Base-by-base conservation (phyloP, 2,113 vertebrate species). In the Siniperca knerii region DNA sequence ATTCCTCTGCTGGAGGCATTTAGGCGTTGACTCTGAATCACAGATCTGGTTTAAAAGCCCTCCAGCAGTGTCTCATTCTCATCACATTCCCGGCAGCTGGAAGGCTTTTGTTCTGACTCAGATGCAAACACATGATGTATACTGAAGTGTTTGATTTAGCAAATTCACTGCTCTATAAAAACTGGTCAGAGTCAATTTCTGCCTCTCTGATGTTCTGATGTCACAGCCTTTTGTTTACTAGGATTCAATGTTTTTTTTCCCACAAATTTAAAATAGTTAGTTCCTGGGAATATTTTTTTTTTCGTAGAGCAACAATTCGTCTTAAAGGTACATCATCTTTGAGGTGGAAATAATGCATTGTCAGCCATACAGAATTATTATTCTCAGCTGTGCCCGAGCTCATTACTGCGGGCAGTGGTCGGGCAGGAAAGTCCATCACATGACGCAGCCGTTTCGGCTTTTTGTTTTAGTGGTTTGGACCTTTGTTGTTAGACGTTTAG, bases 151-250 rank as follows among this genome's bases (percentile, higher is more conserved):
- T 75, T 75, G 78, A 64, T 40, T 70, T 25, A 20, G 44, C 20
- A 75, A 77, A 72, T 18, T 66, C 69, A 2, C 48, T 15, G 25
- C 46, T 76, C 60, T 10, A 15, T 54, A 20, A 12, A 60, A 76
- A 29, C 29, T 25, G 70, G 11, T 58, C 55, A 55, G 50, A 16
- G 37, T 42, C 40, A n/a, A 7, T 76, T n/a, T 25, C 12, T 7
- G 64, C 9, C 37, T 66, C 4, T 42, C 37, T 50, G 25, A 50
- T 15, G 29, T 37, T 82, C 50, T 72, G 79, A 67, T 33, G 61
- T 77, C 72, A 35, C 75, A 16, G 21, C 42, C 68, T 80, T 77
- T 80, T 83, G 79, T 89, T 73, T 75, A 50, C 62, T 29, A 4
- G 3, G 23, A 4, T n/a, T 52, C 5, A 18, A 4, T 11, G 1